Evolutionary conservation across 2,888 invertebrate species (phyloP).

Genomic region (Drosophila eohydei): DNA sequence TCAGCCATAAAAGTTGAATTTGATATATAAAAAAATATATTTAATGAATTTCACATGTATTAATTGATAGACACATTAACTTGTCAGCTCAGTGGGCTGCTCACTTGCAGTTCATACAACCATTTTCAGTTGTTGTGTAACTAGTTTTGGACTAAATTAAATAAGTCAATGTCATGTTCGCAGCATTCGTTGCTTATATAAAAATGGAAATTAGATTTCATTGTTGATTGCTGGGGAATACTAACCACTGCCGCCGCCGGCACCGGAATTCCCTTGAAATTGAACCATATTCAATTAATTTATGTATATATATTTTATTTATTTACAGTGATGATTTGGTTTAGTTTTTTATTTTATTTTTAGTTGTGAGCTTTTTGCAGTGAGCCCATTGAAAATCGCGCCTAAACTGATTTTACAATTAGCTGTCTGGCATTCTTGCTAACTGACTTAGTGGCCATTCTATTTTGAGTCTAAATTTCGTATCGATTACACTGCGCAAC

Average conservation of each 20-base stretch:
- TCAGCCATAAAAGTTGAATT: too few species aligned
- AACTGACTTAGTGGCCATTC: conserved; percentile 82
- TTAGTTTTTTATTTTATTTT: conserved; percentile 27
- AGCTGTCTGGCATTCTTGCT: conserved; percentile 75
- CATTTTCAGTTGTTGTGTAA: neutral
- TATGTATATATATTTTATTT: conserved; percentile 6
- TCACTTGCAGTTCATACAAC: neutral
- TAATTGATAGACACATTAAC: neutral
- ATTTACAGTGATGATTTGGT: conserved; percentile 1
- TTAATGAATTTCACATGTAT: too few species aligned
- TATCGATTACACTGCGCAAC: conserved; percentile 74
- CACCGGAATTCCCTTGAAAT: conserved; percentile 61
- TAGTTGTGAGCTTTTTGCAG: conserved; percentile 57
- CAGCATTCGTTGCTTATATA: conserved; percentile 11
- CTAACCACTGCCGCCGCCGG: conserved; percentile 60
- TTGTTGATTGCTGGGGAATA: conserved; percentile 1
- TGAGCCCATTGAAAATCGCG: conserved; percentile 78
- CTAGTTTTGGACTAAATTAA: neutral
- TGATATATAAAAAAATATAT: too few species aligned
- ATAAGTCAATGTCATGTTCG: conserved; percentile 3
- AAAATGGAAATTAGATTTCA: neutral
- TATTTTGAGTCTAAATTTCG: conserved; percentile 79
- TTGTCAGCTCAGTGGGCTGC: neutral
- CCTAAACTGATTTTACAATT: conserved; percentile 82
- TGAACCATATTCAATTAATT: conserved; percentile 60